Evolutionary conservation across 2,888 invertebrate species (phyloP), one percentile per base, ranked within the genome.

Genomic region (Linnaemya tessellans): DNA sequence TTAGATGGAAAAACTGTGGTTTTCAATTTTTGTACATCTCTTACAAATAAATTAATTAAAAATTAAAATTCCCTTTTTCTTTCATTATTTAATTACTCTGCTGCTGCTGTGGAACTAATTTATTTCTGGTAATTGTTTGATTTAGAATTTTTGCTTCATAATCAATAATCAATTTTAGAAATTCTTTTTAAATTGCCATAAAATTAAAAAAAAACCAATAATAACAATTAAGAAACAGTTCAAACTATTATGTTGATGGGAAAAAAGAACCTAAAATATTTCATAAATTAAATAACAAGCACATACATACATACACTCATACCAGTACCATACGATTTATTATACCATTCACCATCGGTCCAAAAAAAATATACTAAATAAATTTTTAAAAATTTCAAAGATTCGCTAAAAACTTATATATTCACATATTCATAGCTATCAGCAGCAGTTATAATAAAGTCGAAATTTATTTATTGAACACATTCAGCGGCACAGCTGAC

Each of bases 131-230:
- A 75, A 81, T 75, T 81, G 46, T 38, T 75, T 54, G 41, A 67
- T 11, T 80, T 67, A 25, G 25, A 67, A 68, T 68, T 74, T 71
- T 62, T 38, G 67, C 41, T 43, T 18, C 41, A 67, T 18, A 75
- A 81, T 62, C 81, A 81, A 68, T 68, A 68, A 68, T 74, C 73
- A 74, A 80, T 80, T 67, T 49, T 15, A 4, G 46, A 22, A 68
- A 78, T 25, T 68, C 25, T 60, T 75, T 60, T 54, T 75, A 56
- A 81, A 75, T 77, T 75, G 54, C 38, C 51, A 70, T 74, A 70
- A 75, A 75, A 81, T 68, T 68, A 68, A 46, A 51, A 80, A 51
- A 62, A 75, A 22, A 62, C 2, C 5, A 30, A 13, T 15, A 60
- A 18, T 67, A 51, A 54, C 51, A 54, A 75, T 73, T 64, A 75